These are phyloP conservation scores for Drosophila acutilabella DNA, from an alignment of 2,888 invertebrate genomes.

Conservation along the genomic window DNA sequence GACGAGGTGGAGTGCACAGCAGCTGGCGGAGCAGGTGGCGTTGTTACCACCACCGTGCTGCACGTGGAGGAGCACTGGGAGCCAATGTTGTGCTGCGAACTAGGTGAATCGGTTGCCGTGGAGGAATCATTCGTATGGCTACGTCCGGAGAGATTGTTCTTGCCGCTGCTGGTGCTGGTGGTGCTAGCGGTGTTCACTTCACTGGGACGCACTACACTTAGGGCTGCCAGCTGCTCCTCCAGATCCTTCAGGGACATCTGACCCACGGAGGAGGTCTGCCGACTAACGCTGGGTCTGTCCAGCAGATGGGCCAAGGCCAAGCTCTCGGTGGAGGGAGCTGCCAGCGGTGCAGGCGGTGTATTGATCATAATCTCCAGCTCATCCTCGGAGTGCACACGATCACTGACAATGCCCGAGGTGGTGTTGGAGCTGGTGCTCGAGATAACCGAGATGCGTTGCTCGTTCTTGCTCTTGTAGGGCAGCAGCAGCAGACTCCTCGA, in stretches of 20 bases:
- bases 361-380: conserved; percentile 96
- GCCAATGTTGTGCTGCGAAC: conserved; percentile 88
- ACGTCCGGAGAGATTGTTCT: conserved; percentile 3
- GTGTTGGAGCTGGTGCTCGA: conserved; percentile 98
- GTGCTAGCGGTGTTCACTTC: conserved; percentile 55
- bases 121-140: conserved; percentile 71
- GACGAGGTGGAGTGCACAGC: conserved; percentile 90
- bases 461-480: conserved; percentile 89
- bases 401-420: conserved; percentile 98
- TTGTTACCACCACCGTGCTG: conserved; percentile 92
- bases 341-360: conserved; percentile 90
- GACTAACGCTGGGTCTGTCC: conserved; percentile 87
- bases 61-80: conserved; percentile 95
- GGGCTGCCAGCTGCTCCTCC: conserved; percentile 85
- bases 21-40: conserved; percentile 84
- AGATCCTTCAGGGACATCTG: conserved; percentile 85
- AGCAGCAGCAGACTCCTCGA: conserved; percentile 88
- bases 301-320: conserved; percentile 91
- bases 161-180: conserved; percentile 36
- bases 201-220: conserved; percentile 79
- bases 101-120: conserved; percentile 86
- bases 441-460: conserved; percentile 95
- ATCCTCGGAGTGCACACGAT: conserved; percentile 97
- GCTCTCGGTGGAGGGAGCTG: conserved; percentile 94
- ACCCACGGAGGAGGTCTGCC: conserved; percentile 87